Percentiles rank a stretch among this genome's conserved stretches.
phyloP scores from a whole-genome alignment of 1,140 invertebrate species.

The Drosophila hydei region DNA sequence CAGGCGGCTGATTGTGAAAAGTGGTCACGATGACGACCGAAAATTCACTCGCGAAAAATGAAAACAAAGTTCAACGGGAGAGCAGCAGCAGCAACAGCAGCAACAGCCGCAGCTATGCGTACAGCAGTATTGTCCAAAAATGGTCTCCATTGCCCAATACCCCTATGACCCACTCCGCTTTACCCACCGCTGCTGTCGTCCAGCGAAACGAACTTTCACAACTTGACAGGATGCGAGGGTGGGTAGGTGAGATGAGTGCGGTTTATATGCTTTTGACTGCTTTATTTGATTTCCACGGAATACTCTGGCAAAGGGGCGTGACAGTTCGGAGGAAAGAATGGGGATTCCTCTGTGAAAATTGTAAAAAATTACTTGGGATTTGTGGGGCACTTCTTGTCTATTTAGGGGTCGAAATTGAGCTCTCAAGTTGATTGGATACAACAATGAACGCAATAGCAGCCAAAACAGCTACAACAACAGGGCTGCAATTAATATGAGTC shows the following conservation, averaged over 20 bases:
- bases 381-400: constrained; percentile 45
- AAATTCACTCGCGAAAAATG: constrained; percentile 78
- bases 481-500: constrained; percentile 31
- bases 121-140: constrained; percentile 9
- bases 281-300: constrained; percentile 73
- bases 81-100: constrained; percentile 8
- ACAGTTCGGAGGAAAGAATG: neutral
- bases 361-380: constrained; percentile 60
- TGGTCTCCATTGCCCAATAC: constrained; percentile 16
- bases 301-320: constrained; percentile 9
- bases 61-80: constrained; percentile 67
- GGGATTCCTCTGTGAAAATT: constrained; percentile 28
- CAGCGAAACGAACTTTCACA: constrained; percentile 61
- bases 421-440: constrained; percentile 51
- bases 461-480: constrained; percentile 22
- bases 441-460: constrained; percentile 15
- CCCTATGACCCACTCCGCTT: neutral
- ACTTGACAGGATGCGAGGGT: constrained; percentile 5
- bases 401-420: constrained; percentile 63
- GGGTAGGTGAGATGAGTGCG: constrained; percentile 50
- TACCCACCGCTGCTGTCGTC: neutral
- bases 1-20: constrained; percentile 72
- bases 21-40: constrained; percentile 76
- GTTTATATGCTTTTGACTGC: constrained; percentile 73
- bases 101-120: neutral